Base-by-base conservation (phyloP, 2,888 invertebrate species). In the Microctonus hyperodae region DNA sequence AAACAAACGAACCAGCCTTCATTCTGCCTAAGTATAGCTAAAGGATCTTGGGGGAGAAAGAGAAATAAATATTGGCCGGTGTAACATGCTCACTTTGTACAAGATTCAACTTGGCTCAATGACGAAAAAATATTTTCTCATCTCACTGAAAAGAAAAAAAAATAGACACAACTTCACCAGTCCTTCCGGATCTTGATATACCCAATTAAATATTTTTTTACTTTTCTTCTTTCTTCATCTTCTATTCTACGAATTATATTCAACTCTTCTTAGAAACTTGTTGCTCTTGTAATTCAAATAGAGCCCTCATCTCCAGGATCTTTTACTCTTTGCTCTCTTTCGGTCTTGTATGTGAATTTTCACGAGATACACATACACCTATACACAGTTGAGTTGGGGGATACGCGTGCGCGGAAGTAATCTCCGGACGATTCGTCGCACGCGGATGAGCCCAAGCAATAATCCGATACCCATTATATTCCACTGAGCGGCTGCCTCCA, bases 391-490 rank as follows among this genome's bases (percentile, higher is more conserved):
- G 55, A 28, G 48, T 44, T 22, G 35, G 60, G 64, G 23, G 33
- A 48, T 51, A 57, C 53, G 64, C 59, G 65, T 65, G 70, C 71
- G 72, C 70, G 72, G 70, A 72, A 72, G 73, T 72, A 73, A 73
- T 73, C 72, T 72, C 61, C 64, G 51, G 67, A 68, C 73, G 69
- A 73, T 73, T 73, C 73, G 73, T 73, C 70, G 69, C 74, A 71
- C 72, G 72, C 72, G 72, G 71, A 72, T 70, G 71, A 72, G 70
- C 68, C 67, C 69, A 66, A 65, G 71, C 71, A 71, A 73, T 71
- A 73, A 73, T 73, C 73, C 73, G 73, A 73, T 73, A 71, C 67
- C 73, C 71, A 73, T 73, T 73, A 73, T 73, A 73, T 70, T 73
- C 73, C 63, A 68, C 53, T 70, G 71, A 70, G 69, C 69, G 70